Conservation (phyloP, 2,888 invertebrate species). For the Octonoba sinensis region DNA sequence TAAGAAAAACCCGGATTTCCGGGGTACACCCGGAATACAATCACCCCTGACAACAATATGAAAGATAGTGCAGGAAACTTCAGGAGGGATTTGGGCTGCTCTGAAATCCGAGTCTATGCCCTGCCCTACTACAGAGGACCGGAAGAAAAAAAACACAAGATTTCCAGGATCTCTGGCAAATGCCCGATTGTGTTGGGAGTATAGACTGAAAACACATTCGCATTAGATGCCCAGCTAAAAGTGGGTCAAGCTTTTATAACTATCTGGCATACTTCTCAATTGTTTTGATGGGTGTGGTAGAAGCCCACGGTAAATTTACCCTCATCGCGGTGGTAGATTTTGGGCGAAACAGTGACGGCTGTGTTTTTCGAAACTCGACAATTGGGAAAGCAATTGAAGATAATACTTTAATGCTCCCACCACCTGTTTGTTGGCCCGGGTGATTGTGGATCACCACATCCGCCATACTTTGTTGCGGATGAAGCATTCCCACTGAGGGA, state of each 20-base stretch:
- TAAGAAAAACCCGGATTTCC: too few species aligned
- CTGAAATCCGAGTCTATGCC: neutral
- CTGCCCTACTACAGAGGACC: neutral
- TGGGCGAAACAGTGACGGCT: neutral
- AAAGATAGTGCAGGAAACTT: neutral
- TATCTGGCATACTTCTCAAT: neutral
- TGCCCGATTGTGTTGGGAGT: too few species aligned
- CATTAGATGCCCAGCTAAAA: too few species aligned
- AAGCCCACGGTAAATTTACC: neutral
- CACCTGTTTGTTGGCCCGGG: neutral
- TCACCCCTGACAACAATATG: too few species aligned
- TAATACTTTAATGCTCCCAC: neutral
- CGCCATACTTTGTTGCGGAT: neutral
- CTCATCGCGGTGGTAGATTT: neutral
- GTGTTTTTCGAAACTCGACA: neutral
- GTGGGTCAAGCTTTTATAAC: neutral
- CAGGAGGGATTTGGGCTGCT: neutral
- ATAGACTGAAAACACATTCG: too few species aligned
- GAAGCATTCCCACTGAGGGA: slow-evolving; percentile 7
- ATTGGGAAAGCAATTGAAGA: neutral
- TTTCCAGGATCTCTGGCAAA: too few species aligned
- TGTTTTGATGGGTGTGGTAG: neutral
- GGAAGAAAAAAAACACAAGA: neutral
- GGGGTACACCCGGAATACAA: too few species aligned
- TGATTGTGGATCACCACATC: neutral